Conservation (phyloP, 2,888 invertebrate species). For the Hypercompe scribonia region DNA sequence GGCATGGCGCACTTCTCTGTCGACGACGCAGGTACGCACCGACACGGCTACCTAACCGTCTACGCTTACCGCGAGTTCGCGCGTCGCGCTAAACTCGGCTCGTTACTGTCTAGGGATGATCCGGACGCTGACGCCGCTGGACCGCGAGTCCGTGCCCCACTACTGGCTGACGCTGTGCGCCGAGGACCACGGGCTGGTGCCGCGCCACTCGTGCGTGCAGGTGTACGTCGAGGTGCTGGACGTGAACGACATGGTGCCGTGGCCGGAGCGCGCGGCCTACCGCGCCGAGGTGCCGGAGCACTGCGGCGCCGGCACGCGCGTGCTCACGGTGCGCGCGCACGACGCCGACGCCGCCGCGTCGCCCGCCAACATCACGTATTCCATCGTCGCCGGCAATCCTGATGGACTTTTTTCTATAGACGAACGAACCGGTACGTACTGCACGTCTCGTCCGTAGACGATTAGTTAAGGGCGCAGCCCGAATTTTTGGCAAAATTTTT, state of each 20-base stretch:
- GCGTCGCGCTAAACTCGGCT: background rate
- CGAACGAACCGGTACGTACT: constrained; percentile 89
- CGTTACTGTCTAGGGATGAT: constrained; percentile 88
- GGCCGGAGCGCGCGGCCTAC: constrained; percentile 95
- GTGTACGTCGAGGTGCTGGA: constrained; percentile 91
- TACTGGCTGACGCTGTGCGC: constrained; percentile 98
- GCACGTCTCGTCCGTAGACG: background rate
- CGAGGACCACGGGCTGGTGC: constrained; percentile 96
- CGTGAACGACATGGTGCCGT: constrained; percentile 98
- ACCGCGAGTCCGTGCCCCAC: constrained; percentile 94
- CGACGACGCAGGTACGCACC: constrained; percentile 91
- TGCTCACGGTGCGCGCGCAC: constrained; percentile 91
- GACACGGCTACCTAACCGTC: background rate
- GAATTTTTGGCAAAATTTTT: background rate
- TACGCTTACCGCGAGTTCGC: background rate
- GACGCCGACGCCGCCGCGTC: constrained; percentile 92
- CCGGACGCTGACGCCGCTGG: constrained; percentile 93
- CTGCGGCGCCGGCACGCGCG: constrained; percentile 89
- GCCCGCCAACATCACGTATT: constrained; percentile 89
- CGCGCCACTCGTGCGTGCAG: constrained; percentile 91
- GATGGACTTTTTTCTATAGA: constrained; percentile 96
- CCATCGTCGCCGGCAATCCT: constrained; percentile 96
- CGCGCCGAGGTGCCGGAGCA: constrained; percentile 93
- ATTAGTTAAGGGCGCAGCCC: background rate
- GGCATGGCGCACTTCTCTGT: constrained; percentile 97